A percentile compares a stretch with the other conserved stretches of the same genome.
These are phyloP conservation scores for Nebria salina DNA, from an alignment of 2,888 invertebrate species.

Conservation along the genomic window DNA sequence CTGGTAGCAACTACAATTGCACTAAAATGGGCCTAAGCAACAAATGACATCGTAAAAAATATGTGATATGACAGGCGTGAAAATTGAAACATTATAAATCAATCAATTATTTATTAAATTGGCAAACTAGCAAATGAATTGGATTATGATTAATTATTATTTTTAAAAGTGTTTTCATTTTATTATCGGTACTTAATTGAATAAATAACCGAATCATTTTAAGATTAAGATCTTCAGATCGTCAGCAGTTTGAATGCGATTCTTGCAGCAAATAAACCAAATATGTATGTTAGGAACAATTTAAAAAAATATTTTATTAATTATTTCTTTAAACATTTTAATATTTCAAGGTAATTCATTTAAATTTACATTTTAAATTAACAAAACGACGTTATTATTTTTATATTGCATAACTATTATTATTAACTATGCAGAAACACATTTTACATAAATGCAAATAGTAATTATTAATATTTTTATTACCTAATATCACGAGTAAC, in stretches of 20 bases:
- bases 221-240: too few relatives aligned
- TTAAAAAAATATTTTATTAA: too few relatives aligned
- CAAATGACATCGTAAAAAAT: conserved; percentile 6
- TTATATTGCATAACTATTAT: conserved; percentile 14
- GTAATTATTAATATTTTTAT: background rate
- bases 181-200: too few relatives aligned
- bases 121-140: background rate
- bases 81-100: conserved; percentile 28
- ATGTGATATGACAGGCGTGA: conserved; percentile 21
- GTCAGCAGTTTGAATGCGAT: too few relatives aligned
- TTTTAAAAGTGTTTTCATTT: background rate
- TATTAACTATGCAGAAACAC: conserved; percentile 17
- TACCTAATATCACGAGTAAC: conserved; percentile 1
- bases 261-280: too few relatives aligned
- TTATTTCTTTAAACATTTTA: background rate
- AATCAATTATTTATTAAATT: conserved; percentile 23
- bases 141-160: conserved; percentile 12
- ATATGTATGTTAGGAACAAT: too few relatives aligned
- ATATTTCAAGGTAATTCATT: background rate
- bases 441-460: conserved; percentile 14
- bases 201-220: too few relatives aligned
- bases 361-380: background rate
- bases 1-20: background rate
- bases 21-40: background rate
- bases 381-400: conserved; percentile 13